phyloP scores from a whole-genome alignment of 1,140 invertebrate species.

The Zelostemma sp. region DNA sequence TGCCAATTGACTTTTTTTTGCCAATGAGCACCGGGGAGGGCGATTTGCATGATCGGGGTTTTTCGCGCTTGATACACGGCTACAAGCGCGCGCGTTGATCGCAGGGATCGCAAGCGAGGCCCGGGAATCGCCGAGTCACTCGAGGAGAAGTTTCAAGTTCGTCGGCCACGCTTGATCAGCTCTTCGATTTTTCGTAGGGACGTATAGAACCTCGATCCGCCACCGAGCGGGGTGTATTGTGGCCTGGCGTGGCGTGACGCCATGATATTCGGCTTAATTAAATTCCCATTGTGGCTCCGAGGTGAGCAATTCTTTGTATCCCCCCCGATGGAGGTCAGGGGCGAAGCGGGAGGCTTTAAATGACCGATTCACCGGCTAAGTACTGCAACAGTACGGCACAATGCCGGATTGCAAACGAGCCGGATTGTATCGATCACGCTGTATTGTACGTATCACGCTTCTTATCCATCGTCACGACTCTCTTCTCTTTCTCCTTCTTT shows the following conservation, averaged over 20 bases:
- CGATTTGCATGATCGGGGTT: background rate
- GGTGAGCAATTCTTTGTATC: conserved; percentile 36
- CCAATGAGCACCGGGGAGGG: background rate
- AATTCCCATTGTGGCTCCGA: conserved; percentile 47
- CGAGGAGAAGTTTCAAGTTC: conserved; percentile 31
- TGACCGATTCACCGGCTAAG: conserved; percentile 47
- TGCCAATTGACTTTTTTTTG: too few relatives aligned
- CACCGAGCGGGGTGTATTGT: conserved; percentile 45
- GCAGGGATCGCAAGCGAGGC: conserved; percentile 4
- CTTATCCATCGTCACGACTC: conserved; percentile 16
- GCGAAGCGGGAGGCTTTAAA: conserved; percentile 33
- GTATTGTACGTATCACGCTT: conserved; percentile 3
- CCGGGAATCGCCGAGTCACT: conserved; percentile 36
- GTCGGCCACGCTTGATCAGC: conserved; percentile 39
- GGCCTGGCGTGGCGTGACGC: conserved; percentile 40
- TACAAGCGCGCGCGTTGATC: background rate
- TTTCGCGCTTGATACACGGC: background rate
- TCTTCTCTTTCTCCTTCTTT: conserved; percentile 9
- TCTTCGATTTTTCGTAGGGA: conserved; percentile 34
- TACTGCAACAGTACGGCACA: conserved; percentile 37
- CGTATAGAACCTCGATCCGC: background rate
- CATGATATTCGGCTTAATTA: conserved; percentile 50
- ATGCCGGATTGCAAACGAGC: conserved; percentile 39
- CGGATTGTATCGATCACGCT: conserved; percentile 34
- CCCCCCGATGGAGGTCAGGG: conserved; percentile 13